A percentile compares a stretch with the other conserved stretches of the same genome.
Conservation (phyloP, 2,888 invertebrate species). For the Trachelus stipa region DNA sequence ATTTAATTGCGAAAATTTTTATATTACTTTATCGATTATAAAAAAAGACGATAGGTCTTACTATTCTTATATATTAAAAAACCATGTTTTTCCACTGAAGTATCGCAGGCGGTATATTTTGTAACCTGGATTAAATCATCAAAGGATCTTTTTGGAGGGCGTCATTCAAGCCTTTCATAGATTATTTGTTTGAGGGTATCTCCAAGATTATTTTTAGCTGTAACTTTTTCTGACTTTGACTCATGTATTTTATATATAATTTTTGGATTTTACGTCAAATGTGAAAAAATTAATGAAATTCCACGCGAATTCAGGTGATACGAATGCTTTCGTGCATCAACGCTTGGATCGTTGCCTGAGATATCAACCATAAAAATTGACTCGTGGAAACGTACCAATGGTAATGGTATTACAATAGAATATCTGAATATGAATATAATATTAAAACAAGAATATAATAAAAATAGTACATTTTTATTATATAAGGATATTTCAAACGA, state of each 20-base stretch:
- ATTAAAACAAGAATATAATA: neutral
- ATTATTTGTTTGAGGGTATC: neutral
- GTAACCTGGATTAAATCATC: neutral
- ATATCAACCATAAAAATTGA: neutral
- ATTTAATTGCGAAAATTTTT: too few species aligned
- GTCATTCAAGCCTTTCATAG: too few species aligned
- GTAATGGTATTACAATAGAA: neutral
- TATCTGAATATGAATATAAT: neutral
- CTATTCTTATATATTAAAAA: neutral
- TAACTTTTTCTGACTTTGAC: neutral
- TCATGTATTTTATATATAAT: neutral
- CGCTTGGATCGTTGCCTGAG: neutral
- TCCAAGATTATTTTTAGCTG: neutral
- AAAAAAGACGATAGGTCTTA: neutral
- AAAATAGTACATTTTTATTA: neutral
- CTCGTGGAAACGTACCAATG: neutral
- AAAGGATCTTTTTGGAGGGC: neutral
- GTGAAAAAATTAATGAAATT: neutral
- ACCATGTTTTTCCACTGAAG: neutral
- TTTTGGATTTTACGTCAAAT: neutral
- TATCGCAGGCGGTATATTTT: neutral
- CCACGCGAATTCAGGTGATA: neutral
- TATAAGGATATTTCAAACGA: neutral
- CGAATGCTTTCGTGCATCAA: neutral
- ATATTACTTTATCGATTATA: too few species aligned